Base-by-base conservation (phyloP, 1,140 invertebrate species). In the Macrobrachium nipponense region DNA sequence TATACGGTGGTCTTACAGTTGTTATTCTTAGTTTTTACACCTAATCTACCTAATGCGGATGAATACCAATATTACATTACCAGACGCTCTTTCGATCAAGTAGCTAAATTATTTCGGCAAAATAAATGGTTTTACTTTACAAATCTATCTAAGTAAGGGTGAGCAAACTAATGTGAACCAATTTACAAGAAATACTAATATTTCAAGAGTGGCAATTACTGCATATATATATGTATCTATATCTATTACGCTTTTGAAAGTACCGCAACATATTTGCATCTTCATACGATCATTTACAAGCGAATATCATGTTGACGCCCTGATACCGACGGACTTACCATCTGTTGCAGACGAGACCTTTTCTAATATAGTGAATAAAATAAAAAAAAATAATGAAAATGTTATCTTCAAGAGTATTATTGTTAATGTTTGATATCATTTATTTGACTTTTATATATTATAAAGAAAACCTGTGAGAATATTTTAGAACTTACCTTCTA, bases 401-500 rank as follows among this genome's bases (percentile, higher is more conserved):
- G 12, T 51, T 12, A 10, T 51, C 7, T 10, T 10, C 3, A 79
- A 79, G 23, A 51, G 51, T 79, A 62, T 79, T 70, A 23, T 23
- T 59, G 60, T 79, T 79, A 79, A 51, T 62, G 64, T 70, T 70
- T 23, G 36, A 23, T 72, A 61, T 75, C 15, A 59, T 72, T 61
- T 68, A 84, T 77, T 36, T 64, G n/a, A 20, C 23, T 62, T 58
- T 68, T 51, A 58, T 62, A 82, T 72, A 58, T 58, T 20, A 59
- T 77, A 8, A 61, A 77, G 23, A 77, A 15, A 20, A 77, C 18
- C 11, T 23, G 44, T 10, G 43, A 27, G 36, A 66, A 64, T 7
- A 59, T 12, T 18, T 44, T 44, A n/a, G 17, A 84, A 98, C 93
- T 96, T 97, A 93, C 95, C 96, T 94, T 97, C 97, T 91, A 98